Base-by-base conservation (phyloP, 1,140 invertebrate species). In the Drosophila subobscura region DNA sequence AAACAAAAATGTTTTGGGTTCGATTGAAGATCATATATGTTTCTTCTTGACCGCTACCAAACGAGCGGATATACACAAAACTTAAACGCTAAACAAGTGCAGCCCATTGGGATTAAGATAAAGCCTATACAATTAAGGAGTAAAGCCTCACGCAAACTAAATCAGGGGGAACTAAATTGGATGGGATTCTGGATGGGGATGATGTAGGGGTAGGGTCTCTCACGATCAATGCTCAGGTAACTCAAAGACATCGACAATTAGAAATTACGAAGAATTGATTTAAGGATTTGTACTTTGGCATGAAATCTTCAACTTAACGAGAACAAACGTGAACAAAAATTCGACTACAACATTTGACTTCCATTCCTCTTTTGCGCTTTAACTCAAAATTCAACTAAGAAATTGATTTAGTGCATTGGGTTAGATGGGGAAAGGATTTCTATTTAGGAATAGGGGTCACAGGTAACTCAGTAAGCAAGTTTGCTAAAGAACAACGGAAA, bases 281-380 rank as follows among this genome's bases (percentile, higher is more conserved):
- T 88, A 88, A 49, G 65, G 59, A 83, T 75, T 86, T 86, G 81
- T 86, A 86, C 81, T 86, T 85, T 86, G 81, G 83, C 81, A 83
- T 78, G 81, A 86, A 86, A 83, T 83, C 85, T 79, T 70, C 57
- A 88, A 88, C 83, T 66, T 79, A 88, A 88, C 83, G 83, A 88
- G 83, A 88, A 88, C 83, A 88, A 88, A 85, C 81, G 81, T 85
- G 81, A 85, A 85, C 81, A 85, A 86, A 85, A 85, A 88, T 88
- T 88, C 83, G 74, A 88, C 83, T 88, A 88, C 84, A 88, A 86
- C 81, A 78, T 78, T 77, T 79, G 75, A 52, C 64, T 41, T 33
- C 27, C 76, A 64, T 61, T 68, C 56, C 80, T 64, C 49, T 59
- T 45, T 63, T 41, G 46, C 59, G 70, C 79, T 61, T 64, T 79